Base-by-base conservation (phyloP, 1,140 invertebrate species). In the Drosophila lacteicornis region DNA sequence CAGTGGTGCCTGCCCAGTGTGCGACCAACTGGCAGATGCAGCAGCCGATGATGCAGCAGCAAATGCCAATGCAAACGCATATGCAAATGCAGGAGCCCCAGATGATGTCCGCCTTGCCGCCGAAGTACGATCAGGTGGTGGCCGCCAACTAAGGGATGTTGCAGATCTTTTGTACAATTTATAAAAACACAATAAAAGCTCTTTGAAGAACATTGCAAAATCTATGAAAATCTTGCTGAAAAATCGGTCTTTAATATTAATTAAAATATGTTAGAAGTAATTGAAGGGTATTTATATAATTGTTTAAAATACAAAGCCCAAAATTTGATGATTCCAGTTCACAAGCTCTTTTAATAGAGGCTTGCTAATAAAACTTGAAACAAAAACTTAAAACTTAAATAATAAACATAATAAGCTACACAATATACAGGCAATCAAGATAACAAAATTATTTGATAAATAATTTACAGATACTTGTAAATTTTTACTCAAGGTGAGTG, bases 101-200 rank as follows among this genome's bases (percentile, higher is more conserved):
- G 27, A 22, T 27, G 25, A 43, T 22, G 11, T 56, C 82, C 2
- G 40, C 49, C 1, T 40, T 71, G 53, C 85, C 84, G 0, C 80
- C 84, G 8, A 75, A 62, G 43, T 88, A 83, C 56, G 59, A 61
- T 9, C 69, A 90, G 22, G 46, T 15, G 0, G 49, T 78, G 17
- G 50, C 27, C 0, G 61, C 50, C 13, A 38, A 79, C 30, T 84
- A 42, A 61, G 4, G 4, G 11, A 7, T 11, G 36, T n/a, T 15
- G 9, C 17, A 4, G 22, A 66, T 62, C 49, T 61, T 77, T 51
- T 45, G 33, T 53, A 22, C 7, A n/a, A 36, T 45, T 43, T 38
- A 6, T 53, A n/a, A 1, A 19, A 11, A 27, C 15, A 15, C 17
- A 56, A 50, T 58, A 69, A 70, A 73, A 19, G 12, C 8, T 30